These are phyloP conservation scores for Drosophila santomea DNA, from an alignment of 1,140 invertebrate species.

Conservation along the genomic window DNA sequence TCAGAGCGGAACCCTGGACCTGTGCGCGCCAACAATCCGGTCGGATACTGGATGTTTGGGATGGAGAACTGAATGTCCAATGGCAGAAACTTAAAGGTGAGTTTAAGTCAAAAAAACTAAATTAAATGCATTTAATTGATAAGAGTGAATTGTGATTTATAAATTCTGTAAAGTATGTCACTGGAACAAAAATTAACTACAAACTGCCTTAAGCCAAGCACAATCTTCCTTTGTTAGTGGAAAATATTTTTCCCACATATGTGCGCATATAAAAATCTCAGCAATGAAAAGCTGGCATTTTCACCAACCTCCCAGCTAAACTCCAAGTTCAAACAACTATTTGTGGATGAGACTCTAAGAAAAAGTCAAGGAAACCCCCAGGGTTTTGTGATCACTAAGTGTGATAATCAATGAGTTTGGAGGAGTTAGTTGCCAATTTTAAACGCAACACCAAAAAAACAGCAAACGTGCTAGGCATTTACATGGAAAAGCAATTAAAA, in stretches of 20 bases:
- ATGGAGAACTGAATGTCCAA: slow-evolving; percentile 64
- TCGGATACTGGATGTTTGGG: slow-evolving; percentile 75
- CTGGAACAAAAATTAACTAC: background rate
- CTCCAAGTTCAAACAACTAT: slow-evolving; percentile 23
- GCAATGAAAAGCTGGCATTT: slow-evolving; percentile 16
- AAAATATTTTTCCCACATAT: slow-evolving; percentile 22
- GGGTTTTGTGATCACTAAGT: slow-evolving; percentile 14
- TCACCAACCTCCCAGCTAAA: slow-evolving; percentile 5
- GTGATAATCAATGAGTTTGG: slow-evolving; percentile 25
- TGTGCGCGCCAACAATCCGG: slow-evolving; percentile 76
- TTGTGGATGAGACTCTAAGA: slow-evolving; percentile 17
- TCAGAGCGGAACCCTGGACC: slow-evolving; percentile 74
- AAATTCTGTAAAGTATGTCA: no score
- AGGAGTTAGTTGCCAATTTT: slow-evolving; percentile 12
- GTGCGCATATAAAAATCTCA: background rate
- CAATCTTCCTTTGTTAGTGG: background rate
- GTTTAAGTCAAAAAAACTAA: no score
- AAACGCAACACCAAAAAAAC: slow-evolving; percentile 9
- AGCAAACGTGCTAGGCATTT: slow-evolving; percentile 5
- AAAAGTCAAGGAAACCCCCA: background rate
- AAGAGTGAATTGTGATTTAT: no score
- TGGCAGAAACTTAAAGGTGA: slow-evolving; percentile 83
- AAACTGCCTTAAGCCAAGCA: background rate
- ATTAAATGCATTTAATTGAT: no score
- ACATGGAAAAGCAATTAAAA: slow-evolving; percentile 55